A percentile compares a stretch with the other conserved stretches of the same genome.
Conservation (phyloP, 1,140 invertebrate genomes). For the Polypedilum vanderplanki region DNA sequence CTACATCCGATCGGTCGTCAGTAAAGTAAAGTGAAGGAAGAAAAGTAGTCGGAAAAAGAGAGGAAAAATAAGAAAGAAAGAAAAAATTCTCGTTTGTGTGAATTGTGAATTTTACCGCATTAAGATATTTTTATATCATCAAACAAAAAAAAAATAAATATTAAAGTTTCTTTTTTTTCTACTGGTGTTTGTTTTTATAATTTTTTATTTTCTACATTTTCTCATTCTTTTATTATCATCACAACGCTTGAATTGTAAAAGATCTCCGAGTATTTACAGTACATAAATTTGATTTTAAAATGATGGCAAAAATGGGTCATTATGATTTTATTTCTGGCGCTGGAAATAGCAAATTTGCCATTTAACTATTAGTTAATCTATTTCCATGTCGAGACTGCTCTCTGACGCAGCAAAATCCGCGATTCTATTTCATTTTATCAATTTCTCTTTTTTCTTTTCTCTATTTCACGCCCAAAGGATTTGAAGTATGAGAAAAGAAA, state of each 20-base stretch:
- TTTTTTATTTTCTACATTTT: background rate
- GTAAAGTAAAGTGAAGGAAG: background rate
- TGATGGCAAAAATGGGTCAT: background rate
- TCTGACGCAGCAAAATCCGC: background rate
- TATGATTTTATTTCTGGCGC: background rate
- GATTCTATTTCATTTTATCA: background rate
- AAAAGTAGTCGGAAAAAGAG: background rate
- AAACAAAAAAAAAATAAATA: background rate
- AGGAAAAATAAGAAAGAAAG: background rate
- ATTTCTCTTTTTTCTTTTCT: background rate
- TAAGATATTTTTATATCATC: conserved; percentile 15
- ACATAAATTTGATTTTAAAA: background rate
- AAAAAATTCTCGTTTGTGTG: conserved; percentile 8
- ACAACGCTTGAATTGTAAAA: background rate
- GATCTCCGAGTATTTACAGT: background rate
- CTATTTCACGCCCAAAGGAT: background rate
- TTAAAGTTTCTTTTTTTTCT: conserved; percentile 8
- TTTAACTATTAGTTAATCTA: background rate
- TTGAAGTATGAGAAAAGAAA: background rate
- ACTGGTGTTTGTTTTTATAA: conserved; percentile 6
- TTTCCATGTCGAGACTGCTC: background rate
- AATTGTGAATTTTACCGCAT: conserved; percentile 15
- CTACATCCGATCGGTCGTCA: background rate
- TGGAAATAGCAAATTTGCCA: background rate
- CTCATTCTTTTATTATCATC: conserved; percentile 7